Percentiles rank a stretch among this genome's conserved stretches.
Evolutionary conservation across 1,140 invertebrate genomes (phyloP).

Genomic region (Schlechtendalia chinensis): DNA sequence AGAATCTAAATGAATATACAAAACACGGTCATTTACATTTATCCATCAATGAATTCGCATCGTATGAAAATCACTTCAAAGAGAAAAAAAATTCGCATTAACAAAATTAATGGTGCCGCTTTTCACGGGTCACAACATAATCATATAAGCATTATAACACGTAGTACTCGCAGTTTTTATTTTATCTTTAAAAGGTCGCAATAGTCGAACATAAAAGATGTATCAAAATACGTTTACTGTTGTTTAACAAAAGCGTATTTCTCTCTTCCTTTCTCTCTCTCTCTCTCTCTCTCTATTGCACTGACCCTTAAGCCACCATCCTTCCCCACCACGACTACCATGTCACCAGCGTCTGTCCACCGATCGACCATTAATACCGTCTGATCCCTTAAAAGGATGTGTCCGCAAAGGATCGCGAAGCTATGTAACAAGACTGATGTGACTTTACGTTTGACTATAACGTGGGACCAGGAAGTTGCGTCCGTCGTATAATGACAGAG

Average conservation of each 20-base stretch:
- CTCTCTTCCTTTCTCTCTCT: no score
- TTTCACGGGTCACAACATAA: neutral
- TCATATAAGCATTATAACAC: no score
- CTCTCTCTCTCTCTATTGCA: neutral
- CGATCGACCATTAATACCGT: slow-evolving; percentile 43
- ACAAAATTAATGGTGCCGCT: slow-evolving; percentile 1
- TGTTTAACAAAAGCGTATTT: slow-evolving; percentile 43
- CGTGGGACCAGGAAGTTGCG: neutral
- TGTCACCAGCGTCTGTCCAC: neutral
- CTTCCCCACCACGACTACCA: neutral
- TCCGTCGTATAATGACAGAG: neutral
- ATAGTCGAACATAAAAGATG: slow-evolving; percentile 27
- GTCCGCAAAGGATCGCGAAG: neutral
- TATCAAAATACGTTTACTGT: slow-evolving; percentile 30
- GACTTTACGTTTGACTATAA: slow-evolving; percentile 1
- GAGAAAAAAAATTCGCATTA: neutral
- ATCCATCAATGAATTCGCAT: neutral
- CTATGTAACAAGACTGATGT: neutral
- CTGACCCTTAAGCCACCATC: slow-evolving; percentile 17
- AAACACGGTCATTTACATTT: neutral
- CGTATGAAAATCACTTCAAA: neutral
- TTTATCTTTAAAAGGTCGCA: slow-evolving; percentile 21
- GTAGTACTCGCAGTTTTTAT: neutral
- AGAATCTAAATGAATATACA: neutral
- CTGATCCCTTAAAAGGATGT: slow-evolving; percentile 48